Conservation (phyloP, 2,797 vertebrate species). For the Hephaestus fuliginosus region DNA sequence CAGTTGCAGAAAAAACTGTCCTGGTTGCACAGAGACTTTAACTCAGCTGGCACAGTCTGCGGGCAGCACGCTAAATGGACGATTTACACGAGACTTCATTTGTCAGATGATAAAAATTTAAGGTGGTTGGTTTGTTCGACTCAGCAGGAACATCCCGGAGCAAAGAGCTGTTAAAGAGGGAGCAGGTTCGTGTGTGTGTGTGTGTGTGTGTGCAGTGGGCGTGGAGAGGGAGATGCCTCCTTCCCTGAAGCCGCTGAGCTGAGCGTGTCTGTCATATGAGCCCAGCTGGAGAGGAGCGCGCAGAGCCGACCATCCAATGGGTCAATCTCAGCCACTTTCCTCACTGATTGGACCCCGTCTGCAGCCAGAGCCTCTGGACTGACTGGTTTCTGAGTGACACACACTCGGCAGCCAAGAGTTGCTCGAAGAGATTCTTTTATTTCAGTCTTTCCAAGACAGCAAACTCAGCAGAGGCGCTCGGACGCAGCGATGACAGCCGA, state of each 20-base stretch:
- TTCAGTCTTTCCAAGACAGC: neutral
- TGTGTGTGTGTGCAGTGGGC: conserved; percentile 63
- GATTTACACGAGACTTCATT: conserved; percentile 30
- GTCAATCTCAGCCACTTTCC: conserved; percentile 28
- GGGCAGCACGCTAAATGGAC: neutral
- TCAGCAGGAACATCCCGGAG: conserved; percentile 38
- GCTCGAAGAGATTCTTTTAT: neutral
- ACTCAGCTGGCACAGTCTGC: neutral
- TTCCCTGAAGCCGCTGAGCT: conserved; percentile 56
- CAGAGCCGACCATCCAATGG: conserved; percentile 44
- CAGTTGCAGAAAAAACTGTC: neutral
- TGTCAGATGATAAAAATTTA: conserved; percentile 34
- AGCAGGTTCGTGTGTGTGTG: conserved; percentile 15
- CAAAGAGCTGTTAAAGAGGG: conserved; percentile 17
- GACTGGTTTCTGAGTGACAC: conserved; percentile 9
- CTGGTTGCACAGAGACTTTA: neutral
- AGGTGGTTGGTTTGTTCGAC: conserved; percentile 17
- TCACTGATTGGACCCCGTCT: conserved; percentile 33
- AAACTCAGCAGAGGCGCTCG: conserved; percentile 16
- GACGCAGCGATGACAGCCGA: conserved; percentile 64
- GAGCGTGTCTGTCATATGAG: conserved; percentile 67
- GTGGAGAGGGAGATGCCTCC: conserved; percentile 68
- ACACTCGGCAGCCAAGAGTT: neutral
- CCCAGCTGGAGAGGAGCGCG: conserved; percentile 51
- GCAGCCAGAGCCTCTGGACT: conserved; percentile 23